Evolutionary conservation across 1,140 invertebrate genomes (phyloP), one percentile per base, ranked within the genome.

Genomic region (Leptinotarsa lineolata): DNA sequence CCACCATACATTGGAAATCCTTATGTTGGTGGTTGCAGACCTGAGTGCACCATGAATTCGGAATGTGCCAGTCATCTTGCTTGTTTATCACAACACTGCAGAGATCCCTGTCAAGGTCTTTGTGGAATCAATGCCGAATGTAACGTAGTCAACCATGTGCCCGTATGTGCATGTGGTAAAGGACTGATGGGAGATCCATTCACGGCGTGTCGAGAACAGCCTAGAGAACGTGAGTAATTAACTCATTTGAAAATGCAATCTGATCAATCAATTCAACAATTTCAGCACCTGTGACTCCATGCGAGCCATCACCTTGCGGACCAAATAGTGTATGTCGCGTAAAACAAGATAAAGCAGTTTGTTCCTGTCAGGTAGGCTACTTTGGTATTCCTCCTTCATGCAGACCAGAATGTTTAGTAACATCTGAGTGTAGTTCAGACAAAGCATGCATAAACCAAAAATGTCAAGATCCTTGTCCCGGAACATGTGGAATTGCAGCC

Each of bases 1-100:
- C 92, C 93, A 74, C 94, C 94, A 0, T 95, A 95, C 80, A 90
- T 94, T 68, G 94, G 94, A 24, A 93, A 94, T 86, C 91, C 92
- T 0, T 93, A 93, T 77, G 88, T 88, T 4, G 90, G 91, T 8
- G 92, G 91, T 22, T 93, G 93, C 77, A 90, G 90, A 74, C 92
- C 93, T 0, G 93, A 95, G 84, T 95, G 94, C 84, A 87, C 92
- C 2, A 88, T 91, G 61, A 93, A 92, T 81, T 88, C 91, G 3
- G 94, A 96, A 77, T 97, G 95, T 82, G 87, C 91, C 2, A 91
- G 90, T 75, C 88, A 93, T 74, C 86, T 92, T 72, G 91, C 93
- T 44, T 97, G 95, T 85, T 87, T 95, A n/a, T 91, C 92, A 79
- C 91, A 93, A 82, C 91, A 94, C 80, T 96, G 95, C 81, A 86